Conservation (phyloP, 2,797 vertebrate genomes). For the Macropodus opercularis region DNA sequence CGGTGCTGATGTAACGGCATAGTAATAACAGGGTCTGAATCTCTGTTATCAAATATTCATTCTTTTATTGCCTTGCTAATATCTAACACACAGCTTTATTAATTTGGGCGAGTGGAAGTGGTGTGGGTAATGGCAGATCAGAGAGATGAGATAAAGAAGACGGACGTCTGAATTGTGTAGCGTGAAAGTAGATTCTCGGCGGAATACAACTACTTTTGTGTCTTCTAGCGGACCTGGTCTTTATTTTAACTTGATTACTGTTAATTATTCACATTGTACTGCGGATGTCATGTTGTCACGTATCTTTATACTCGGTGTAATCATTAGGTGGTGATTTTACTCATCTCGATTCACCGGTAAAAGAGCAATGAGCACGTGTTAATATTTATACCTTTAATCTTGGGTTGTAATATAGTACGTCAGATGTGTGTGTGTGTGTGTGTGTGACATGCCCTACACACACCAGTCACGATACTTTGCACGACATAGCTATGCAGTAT, state of each 20-base stretch:
- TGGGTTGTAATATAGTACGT: slow-evolving; percentile 45
- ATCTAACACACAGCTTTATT: slow-evolving; percentile 79
- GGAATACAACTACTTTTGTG: slow-evolving; percentile 39
- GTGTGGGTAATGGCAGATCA: slow-evolving; percentile 69
- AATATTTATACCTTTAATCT: slow-evolving; percentile 70
- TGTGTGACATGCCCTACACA: slow-evolving; percentile 14
- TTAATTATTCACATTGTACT: slow-evolving; percentile 65
- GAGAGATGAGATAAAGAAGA: slow-evolving; percentile 61
- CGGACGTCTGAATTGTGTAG: slow-evolving; percentile 35
- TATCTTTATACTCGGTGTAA: slow-evolving; percentile 33
- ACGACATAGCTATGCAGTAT: slow-evolving; percentile 27
- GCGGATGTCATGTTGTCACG: slow-evolving; percentile 26
- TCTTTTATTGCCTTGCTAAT: slow-evolving; percentile 83
- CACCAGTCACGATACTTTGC: slow-evolving; percentile 2
- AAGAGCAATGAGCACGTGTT: slow-evolving; percentile 58
- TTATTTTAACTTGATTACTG: slow-evolving; percentile 54
- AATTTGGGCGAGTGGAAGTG: slow-evolving; percentile 71
- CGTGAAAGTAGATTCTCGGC: slow-evolving; percentile 19
- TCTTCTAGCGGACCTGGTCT: slow-evolving; percentile 29
- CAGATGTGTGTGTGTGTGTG: slow-evolving; percentile 41
- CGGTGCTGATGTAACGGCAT: slow-evolving; percentile 71
- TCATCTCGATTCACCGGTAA: slow-evolving; percentile 45
- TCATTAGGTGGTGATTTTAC: slow-evolving; percentile 41
- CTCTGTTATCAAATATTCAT: slow-evolving; percentile 83
- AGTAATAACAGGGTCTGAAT: slow-evolving; percentile 77